These are phyloP conservation scores for Chloebia gouldiae DNA, from an alignment of 2,113 vertebrate species.

Conservation along the genomic window DNA sequence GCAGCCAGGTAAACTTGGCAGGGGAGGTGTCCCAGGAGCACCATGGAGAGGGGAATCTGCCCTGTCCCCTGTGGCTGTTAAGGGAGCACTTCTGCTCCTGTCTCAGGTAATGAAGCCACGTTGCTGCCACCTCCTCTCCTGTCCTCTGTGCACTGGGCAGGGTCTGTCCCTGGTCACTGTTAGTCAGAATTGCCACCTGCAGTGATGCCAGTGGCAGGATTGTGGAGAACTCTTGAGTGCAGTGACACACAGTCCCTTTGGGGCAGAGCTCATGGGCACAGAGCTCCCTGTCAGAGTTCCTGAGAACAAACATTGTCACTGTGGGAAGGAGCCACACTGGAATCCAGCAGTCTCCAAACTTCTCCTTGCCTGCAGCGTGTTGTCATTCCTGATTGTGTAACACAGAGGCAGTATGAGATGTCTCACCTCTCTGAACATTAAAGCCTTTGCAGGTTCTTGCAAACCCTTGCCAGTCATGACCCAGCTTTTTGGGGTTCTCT, in stretches of 20 bases:
- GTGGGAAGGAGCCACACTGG: neutral
- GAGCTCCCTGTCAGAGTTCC: neutral
- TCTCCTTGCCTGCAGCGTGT: conserved; percentile 1
- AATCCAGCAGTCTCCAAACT: conserved; percentile 5
- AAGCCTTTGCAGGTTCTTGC: neutral
- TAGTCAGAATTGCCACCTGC: neutral
- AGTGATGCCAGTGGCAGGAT: neutral
- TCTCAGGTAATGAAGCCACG: rapidly evolving
- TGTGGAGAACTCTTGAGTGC: neutral
- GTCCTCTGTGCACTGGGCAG: neutral
- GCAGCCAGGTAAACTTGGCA: neutral
- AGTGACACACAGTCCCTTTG: neutral
- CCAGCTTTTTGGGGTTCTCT: neutral
- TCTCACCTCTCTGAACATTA: neutral
- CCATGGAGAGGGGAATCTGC: neutral
- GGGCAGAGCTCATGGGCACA: conserved; percentile 12
- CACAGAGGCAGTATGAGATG: neutral
- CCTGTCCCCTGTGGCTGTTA: neutral
- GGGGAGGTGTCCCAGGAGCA: neutral
- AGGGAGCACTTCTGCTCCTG: neutral
- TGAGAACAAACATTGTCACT: neutral
- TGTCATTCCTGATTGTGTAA: neutral
- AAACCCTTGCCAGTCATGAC: neutral
- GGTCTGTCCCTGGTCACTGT: neutral
- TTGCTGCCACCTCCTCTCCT: neutral